Base-by-base conservation (phyloP, 2,888 invertebrate genomes). In the Lasioglossum figueresi region DNA sequence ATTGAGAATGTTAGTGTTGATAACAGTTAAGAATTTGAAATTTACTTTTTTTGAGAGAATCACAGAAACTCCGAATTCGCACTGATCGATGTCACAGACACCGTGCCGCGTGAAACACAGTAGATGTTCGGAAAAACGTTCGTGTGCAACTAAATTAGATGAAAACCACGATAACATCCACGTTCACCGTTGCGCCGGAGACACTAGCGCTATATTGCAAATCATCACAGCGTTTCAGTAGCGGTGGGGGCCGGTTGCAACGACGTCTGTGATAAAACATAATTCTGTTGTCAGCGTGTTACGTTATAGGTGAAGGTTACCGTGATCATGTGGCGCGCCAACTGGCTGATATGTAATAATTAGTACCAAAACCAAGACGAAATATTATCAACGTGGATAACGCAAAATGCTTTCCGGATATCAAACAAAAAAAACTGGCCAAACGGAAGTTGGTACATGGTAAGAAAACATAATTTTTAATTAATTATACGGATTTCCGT, bases 251-350 rank as follows among this genome's bases (percentile, higher is more conserved):
- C 73, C 52, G 80, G 71, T 43, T 76, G 80, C 83, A 80, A 71
- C 77, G 71, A 79, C 80, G 83, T 31, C 59, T 63, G 56, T 66
- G 81, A 87, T 83, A 83, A 83, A 81, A 40, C 73, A 34, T 81
- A 71, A 87, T 71, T 76, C 79, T n/a, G 59, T 37, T 34, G 80
- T 79, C 72, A 59, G 19, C 56, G 59, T 59, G 74, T 68, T 74
- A 59, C 75, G 86, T 81, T 86, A 79, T 83, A 74, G 83, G 86
- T 86, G 86, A 86, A 87, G 87, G 87, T 87, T 66, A 79, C 19
- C 56, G 59, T 12, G 85, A 72, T 80, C 68, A 56, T 81, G 76
- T 72, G 72, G 78, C 52, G 71, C 81, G 79, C 72, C 79, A 72
- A 40, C 4, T 27, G 31, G n/a, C 27, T 72, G 56, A 75, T 79